phyloP scores from a whole-genome alignment of 2,113 vertebrate species.

The Phycodurus eques region DNA sequence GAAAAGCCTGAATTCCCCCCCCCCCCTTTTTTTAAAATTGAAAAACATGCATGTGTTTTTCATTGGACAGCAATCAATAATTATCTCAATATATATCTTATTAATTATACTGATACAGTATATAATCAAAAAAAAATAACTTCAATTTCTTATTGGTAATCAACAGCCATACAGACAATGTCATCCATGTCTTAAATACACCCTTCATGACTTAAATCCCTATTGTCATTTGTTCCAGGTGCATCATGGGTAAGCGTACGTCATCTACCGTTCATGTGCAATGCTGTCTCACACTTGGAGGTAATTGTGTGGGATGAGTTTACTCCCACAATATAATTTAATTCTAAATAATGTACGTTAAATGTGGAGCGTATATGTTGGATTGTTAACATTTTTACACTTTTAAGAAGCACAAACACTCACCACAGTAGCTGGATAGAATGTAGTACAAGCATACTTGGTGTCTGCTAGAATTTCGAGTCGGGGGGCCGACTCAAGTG shows the following conservation, averaged over 20 bases:
- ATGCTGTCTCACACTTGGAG: background rate
- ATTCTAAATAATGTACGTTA: background rate
- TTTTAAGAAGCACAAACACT: constrained; percentile 28
- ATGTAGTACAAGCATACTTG: constrained; percentile 36
- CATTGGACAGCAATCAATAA: no score
- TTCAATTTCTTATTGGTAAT: no score
- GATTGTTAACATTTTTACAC: background rate
- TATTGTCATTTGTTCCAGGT: background rate
- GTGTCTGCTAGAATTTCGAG: constrained; percentile 68
- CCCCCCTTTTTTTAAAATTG: no score
- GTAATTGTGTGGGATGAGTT: background rate
- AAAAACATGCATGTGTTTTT: no score
- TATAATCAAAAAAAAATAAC: no score
- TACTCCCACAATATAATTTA: background rate
- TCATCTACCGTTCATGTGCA: constrained; percentile 36
- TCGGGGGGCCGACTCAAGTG: constrained; percentile 51
- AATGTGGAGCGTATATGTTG: background rate
- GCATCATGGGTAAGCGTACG: background rate
- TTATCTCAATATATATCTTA: no score
- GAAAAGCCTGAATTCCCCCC: no score
- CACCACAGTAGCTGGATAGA: constrained; percentile 32
- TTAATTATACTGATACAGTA: no score
- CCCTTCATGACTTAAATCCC: background rate
- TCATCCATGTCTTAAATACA: background rate
- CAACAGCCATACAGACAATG: background rate